Evolutionary conservation across 2,113 vertebrate species (phyloP).

Genomic region (Corythornis vintsioides): DNA sequence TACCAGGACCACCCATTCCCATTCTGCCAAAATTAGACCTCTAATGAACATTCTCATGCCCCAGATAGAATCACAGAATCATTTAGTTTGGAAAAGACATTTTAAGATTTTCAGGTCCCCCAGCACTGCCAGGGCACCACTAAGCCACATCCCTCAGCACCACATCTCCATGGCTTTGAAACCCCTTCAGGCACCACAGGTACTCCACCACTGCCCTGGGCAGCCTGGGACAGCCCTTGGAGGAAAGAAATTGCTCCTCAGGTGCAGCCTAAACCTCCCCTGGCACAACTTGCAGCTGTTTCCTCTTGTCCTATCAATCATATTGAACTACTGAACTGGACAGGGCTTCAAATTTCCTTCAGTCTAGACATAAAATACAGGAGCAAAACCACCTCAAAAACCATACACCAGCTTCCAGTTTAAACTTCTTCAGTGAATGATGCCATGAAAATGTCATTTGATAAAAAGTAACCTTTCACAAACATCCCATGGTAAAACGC

Average conservation of each 20-base stretch:
- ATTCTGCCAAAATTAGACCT: not conserved
- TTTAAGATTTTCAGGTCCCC: not conserved
- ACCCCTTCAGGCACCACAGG: not conserved
- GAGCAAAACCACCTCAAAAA: not conserved
- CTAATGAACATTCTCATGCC: not conserved
- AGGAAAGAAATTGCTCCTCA: not conserved
- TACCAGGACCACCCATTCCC: not conserved
- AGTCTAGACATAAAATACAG: not conserved
- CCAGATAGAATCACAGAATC: not conserved
- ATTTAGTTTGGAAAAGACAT: not conserved
- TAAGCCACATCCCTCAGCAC: not conserved
- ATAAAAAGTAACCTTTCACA: constrained; percentile 17
- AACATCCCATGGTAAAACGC: not conserved
- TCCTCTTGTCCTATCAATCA: not conserved
- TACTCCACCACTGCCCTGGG: not conserved
- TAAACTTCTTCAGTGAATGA: not conserved
- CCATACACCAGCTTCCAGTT: not conserved
- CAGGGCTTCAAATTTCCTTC: not conserved
- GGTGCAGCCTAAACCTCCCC: not conserved
- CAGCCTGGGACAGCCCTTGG: not conserved
- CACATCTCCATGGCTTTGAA: not conserved
- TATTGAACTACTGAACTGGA: rapidly evolving
- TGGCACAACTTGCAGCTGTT: not conserved
- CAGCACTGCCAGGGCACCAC: not conserved
- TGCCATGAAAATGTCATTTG: not conserved